Evolutionary conservation across 1,140 invertebrate genomes (phyloP).

Genomic region (Halictus rubicundus): DNA sequence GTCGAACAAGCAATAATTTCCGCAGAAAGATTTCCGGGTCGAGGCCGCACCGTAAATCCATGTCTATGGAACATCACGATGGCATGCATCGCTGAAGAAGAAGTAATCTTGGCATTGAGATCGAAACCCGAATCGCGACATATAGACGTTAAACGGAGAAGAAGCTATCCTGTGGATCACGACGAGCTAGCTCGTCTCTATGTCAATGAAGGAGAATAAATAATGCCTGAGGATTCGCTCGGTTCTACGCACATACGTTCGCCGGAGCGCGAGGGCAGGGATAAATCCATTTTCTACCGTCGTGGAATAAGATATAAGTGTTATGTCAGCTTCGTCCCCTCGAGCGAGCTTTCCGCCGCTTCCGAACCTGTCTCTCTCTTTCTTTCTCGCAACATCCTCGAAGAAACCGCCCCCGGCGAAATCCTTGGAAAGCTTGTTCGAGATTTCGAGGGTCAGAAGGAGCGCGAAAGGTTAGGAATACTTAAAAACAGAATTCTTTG

Average conservation of each 20-base stretch:
- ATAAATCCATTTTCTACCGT: conserved; percentile 77
- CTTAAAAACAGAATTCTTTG: conserved; percentile 20
- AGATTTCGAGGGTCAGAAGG: conserved; percentile 36
- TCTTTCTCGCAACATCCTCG: conserved; percentile 12
- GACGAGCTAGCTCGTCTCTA: conserved; percentile 19
- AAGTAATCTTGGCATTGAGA: background rate
- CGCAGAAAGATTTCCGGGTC: background rate
- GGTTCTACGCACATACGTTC: conserved; percentile 42
- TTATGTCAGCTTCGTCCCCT: conserved; percentile 60
- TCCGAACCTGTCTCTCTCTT: conserved; percentile 11
- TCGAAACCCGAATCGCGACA: conserved; percentile 3
- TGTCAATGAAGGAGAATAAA: conserved; percentile 71
- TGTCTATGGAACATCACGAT: background rate
- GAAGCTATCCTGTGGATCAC: background rate
- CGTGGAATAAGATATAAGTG: conserved; percentile 73
- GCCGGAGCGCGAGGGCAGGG: conserved; percentile 51
- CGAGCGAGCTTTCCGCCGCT: conserved; percentile 25
- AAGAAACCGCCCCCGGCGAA: conserved; percentile 13
- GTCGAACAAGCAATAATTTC: background rate
- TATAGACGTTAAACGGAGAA: conserved; percentile 6
- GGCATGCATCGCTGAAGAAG: too few relatives aligned
- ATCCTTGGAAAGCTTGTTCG: conserved; percentile 20
- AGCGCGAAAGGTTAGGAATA: conserved; percentile 35
- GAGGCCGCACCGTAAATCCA: background rate
- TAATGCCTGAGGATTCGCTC: conserved; percentile 59